Percentiles rank a stretch among this genome's conserved stretches.
These are phyloP conservation scores for Phrynocephalus forsythii DNA, from an alignment of 2,797 vertebrate genomes.

Conservation along the genomic window DNA sequence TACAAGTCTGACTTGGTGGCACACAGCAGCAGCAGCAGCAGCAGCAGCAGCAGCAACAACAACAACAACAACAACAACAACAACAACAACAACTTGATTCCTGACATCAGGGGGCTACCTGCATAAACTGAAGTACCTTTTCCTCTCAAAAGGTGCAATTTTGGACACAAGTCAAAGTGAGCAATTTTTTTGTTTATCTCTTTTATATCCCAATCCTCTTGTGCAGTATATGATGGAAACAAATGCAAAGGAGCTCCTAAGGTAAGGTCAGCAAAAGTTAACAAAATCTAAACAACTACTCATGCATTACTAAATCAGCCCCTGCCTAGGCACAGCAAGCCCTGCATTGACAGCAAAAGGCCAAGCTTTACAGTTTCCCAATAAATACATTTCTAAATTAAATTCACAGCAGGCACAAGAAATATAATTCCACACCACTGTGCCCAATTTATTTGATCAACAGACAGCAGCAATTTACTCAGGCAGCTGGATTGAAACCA, in stretches of 20 bases:
- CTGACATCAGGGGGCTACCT: neutral
- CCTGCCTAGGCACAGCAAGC: neutral
- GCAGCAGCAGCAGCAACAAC: too few relatives aligned
- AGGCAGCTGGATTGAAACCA: neutral
- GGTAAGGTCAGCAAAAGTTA: neutral
- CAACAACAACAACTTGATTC: too few relatives aligned
- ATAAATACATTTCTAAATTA: neutral
- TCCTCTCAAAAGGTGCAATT: neutral
- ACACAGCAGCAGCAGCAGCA: too few relatives aligned
- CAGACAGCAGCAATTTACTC: neutral
- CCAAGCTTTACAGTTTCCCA: neutral
- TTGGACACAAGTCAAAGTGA: neutral
- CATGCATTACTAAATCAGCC: neutral
- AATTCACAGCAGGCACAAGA: neutral
- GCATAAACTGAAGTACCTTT: neutral
- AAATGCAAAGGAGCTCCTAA: neutral
- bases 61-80: too few relatives aligned
- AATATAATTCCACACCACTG: neutral
- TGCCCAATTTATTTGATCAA: neutral
- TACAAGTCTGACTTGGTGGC: too few relatives aligned
- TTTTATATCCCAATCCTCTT: neutral
- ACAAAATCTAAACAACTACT: neutral
- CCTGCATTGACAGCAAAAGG: neutral
- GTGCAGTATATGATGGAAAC: neutral
- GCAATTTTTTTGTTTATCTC: neutral